These are phyloP conservation scores for Parauchenoglanis ngamensis DNA, from an alignment of 2,797 vertebrate species.

Conservation along the genomic window DNA sequence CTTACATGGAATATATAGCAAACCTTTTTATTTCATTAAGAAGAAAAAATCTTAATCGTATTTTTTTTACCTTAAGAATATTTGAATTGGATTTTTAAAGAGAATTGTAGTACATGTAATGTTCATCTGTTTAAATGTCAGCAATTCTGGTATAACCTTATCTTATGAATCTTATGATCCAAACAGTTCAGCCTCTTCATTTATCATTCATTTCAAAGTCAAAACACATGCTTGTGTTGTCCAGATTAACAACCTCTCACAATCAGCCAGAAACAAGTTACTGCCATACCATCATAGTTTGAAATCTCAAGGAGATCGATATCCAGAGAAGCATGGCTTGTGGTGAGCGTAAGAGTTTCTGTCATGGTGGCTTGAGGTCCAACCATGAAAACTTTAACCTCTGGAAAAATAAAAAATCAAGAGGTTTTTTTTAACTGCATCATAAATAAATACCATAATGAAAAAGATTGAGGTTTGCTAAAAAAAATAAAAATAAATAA, in stretches of 20 bases:
- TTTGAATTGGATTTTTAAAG: no score
- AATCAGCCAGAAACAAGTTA: neutral
- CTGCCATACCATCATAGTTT: constrained; percentile 9
- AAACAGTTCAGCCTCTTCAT: neutral
- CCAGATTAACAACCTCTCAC: neutral
- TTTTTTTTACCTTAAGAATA: no score
- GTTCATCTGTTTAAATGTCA: no score
- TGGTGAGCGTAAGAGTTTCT: neutral
- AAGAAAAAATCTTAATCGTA: no score
- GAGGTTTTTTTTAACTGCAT: neutral
- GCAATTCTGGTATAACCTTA: neutral
- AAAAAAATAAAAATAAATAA: no score
- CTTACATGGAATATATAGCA: no score
- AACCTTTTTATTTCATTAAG: no score
- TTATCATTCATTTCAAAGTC: neutral
- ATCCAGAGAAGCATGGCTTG: neutral
- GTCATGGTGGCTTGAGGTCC: neutral
- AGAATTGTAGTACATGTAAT: no score
- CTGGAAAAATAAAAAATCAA: neutral
- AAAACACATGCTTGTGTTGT: neutral
- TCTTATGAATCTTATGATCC: neutral
- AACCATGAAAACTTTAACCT: neutral
- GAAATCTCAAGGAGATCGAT: constrained; percentile 9
- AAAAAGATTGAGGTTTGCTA: no score
- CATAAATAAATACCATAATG: no score